A percentile compares a stretch with the other conserved stretches of the same genome.
Evolutionary conservation across 2,113 vertebrate genomes (phyloP).

Genomic region (Salvator merianae): DNA sequence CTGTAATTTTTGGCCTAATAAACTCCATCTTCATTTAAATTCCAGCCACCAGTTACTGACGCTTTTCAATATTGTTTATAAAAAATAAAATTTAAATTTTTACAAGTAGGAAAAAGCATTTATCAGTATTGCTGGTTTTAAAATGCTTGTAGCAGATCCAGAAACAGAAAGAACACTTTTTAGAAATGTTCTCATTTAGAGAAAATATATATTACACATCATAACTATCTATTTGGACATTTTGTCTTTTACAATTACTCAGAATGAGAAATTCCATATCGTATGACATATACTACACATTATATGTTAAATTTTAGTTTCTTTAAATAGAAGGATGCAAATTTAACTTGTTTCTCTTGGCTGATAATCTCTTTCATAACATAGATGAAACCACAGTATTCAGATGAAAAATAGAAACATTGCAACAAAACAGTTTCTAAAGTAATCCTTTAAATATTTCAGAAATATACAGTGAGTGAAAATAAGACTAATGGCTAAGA

Average conservation of each 20-base stretch:
- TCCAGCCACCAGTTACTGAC: not conserved
- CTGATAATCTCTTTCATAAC: not conserved
- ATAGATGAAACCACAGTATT: not conserved
- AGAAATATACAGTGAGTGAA: not conserved
- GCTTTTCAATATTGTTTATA: not conserved
- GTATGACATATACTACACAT: not conserved
- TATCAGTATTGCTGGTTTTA: constrained; percentile 27
- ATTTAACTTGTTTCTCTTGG: not conserved
- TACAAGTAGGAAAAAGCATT: not conserved
- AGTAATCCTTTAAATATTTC: not conserved
- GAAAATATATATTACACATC: not conserved
- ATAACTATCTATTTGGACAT: constrained; percentile 13
- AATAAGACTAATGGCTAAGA: not conserved
- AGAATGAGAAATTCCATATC: constrained; percentile 15
- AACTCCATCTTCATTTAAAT: not conserved
- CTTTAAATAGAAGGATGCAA: not conserved
- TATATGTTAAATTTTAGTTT: constrained; percentile 1
- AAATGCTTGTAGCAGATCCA: not conserved
- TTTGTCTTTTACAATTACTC: not conserved
- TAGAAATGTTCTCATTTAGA: not conserved
- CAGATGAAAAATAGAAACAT: constrained; percentile 7
- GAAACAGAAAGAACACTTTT: not conserved
- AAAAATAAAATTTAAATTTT: constrained; percentile 11
- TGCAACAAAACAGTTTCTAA: constrained; percentile 3
- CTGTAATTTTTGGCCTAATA: not conserved